Percentiles rank a stretch among this genome's conserved stretches.
Conservation (phyloP, 2,113 vertebrate species). For the Trichechus manatus region DNA sequence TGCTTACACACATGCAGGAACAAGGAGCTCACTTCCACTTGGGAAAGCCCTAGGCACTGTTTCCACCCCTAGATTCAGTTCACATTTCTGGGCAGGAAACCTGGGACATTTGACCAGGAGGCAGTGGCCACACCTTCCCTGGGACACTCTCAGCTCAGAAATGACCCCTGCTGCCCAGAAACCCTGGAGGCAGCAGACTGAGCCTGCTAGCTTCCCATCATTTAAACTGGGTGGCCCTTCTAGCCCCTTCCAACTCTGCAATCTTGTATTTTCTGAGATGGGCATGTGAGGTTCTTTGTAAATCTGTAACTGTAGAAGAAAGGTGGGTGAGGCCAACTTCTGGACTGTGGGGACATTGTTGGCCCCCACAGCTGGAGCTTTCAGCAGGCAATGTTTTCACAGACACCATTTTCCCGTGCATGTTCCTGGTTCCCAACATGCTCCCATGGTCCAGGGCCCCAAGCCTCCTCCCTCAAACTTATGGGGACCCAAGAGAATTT, state of each 20-base stretch:
- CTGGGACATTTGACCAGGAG: slow-evolving; percentile 20
- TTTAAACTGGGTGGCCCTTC: neutral
- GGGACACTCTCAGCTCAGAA: slow-evolving; percentile 67
- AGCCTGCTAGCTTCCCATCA: neutral
- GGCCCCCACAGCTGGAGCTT: slow-evolving; percentile 56
- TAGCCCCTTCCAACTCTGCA: neutral
- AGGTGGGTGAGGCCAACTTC: slow-evolving; percentile 40
- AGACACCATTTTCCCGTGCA: slow-evolving; percentile 34
- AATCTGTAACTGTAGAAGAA: neutral
- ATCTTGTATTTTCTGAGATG: neutral
- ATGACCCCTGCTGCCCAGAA: slow-evolving; percentile 79
- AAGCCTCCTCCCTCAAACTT: neutral
- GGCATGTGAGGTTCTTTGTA: slow-evolving; percentile 31
- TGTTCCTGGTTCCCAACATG: neutral
- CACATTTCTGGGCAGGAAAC: slow-evolving; percentile 24
- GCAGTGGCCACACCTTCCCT: slow-evolving; percentile 1
- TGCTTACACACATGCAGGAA: slow-evolving; percentile 1
- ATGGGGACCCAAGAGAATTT: neutral
- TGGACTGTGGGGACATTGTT: slow-evolving; percentile 1
- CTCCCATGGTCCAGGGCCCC: neutral
- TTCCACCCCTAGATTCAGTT: neutral
- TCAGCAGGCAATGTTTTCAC: slow-evolving; percentile 63
- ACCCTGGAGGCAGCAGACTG: slow-evolving; percentile 28
- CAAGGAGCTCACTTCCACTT: neutral
- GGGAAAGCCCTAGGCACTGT: neutral